Conservation (phyloP, 2,113 vertebrate species). For the Edolisoma coerulescens region DNA sequence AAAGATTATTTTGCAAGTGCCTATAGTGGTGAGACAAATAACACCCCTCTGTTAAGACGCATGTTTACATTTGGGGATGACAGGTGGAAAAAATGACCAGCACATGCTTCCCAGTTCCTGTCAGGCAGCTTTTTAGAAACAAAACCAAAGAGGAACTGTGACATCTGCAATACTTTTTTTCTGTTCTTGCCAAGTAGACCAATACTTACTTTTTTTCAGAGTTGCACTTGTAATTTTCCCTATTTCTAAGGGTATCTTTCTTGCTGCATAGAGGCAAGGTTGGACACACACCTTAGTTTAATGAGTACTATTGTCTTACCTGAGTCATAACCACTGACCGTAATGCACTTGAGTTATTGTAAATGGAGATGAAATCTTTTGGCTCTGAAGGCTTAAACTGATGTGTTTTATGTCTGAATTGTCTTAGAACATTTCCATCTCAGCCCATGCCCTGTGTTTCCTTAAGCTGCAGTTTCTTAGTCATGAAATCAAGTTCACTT, state of each 20-base stretch:
- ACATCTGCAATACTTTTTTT: neutral
- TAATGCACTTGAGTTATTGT: neutral
- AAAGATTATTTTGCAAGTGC: neutral
- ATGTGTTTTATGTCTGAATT: neutral
- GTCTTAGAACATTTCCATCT: neutral
- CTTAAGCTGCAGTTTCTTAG: neutral
- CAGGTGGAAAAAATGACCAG: neutral
- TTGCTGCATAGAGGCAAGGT: neutral
- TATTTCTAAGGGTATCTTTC: neutral
- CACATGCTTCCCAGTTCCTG: neutral
- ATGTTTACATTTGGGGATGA: neutral
- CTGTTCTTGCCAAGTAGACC: neutral
- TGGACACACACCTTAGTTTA: neutral
- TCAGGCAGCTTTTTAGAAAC: neutral
- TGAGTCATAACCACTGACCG: neutral
- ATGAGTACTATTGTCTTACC: neutral
- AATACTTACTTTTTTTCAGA: neutral
- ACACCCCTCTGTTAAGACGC: neutral
- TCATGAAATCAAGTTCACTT: neutral
- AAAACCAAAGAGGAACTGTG: neutral
- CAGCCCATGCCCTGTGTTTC: neutral
- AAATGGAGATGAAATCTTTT: neutral
- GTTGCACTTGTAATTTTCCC: neutral
- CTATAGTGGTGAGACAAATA: neutral
- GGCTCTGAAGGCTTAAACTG: neutral